Evolutionary conservation across 2,797 vertebrate genomes (phyloP).

Genomic region (Brotula barbata): DNA sequence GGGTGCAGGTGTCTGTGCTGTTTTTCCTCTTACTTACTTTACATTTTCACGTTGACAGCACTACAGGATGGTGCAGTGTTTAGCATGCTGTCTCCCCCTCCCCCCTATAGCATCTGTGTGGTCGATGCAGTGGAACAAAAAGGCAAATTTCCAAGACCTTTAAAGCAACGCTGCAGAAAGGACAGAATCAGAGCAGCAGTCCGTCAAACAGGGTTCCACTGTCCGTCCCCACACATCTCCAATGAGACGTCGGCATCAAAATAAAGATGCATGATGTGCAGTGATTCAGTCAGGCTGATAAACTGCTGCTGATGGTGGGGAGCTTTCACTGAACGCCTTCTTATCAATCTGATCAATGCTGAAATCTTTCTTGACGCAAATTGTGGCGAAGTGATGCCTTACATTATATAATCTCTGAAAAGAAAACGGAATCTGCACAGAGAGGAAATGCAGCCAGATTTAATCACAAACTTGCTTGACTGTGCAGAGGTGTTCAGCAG

Average conservation of each 20-base stretch:
- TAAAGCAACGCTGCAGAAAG: constrained; percentile 4
- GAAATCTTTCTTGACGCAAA: constrained; percentile 57
- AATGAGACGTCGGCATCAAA: neutral
- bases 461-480: constrained; percentile 2
- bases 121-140: constrained; percentile 11
- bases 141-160: constrained; percentile 32
- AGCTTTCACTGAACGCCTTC: constrained; percentile 1
- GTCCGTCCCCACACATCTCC: too few relatives aligned
- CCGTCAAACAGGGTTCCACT: neutral
- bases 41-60: constrained; percentile 1
- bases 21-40: constrained; percentile 13
- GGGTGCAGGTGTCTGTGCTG: too few relatives aligned
- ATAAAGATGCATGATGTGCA: neutral
- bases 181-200: constrained; percentile 1
- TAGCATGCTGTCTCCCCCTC: constrained; percentile 12
- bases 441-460: constrained; percentile 2
- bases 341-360: constrained; percentile 43
- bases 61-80: constrained; percentile 24
- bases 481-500: constrained; percentile 24
- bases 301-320: too few relatives aligned
- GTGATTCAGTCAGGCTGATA: neutral
- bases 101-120: neutral
- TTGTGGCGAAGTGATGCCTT: constrained; percentile 55
- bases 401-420: constrained; percentile 58
- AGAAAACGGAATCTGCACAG: constrained; percentile 28